Conservation (phyloP, 2,888 invertebrate species). For the Parapristionchus giblindavisi region DNA sequence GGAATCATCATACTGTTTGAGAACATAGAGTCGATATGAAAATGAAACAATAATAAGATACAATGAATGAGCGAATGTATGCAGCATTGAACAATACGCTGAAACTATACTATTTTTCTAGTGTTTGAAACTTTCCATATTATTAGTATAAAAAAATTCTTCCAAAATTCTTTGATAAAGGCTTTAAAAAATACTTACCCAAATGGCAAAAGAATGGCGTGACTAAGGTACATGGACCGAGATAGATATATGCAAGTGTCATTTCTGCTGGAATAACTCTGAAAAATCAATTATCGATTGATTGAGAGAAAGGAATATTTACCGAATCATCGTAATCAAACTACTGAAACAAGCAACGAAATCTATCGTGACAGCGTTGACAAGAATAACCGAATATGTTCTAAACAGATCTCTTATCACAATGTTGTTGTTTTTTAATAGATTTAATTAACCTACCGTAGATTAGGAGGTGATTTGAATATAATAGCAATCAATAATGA, state of each 20-base stretch:
- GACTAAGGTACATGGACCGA: conserved; percentile 11
- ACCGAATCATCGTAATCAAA: conserved; percentile 10
- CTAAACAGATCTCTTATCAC: too few species aligned
- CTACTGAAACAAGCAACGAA: conserved; percentile 13
- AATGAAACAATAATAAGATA: conserved; percentile 33
- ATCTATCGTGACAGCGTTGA: conserved; percentile 23
- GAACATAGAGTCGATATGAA: conserved; percentile 19
- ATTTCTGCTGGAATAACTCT: conserved; percentile 24
- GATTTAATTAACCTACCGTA: too few species aligned
- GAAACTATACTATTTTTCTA: background rate
- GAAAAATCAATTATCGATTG: background rate
- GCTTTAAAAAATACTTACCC: too few species aligned
- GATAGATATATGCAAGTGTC: conserved; percentile 19
- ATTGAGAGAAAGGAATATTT: background rate
- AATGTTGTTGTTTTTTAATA: too few species aligned
- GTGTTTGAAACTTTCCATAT: too few species aligned
- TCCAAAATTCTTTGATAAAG: too few species aligned
- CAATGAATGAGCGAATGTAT: conserved; percentile 26
- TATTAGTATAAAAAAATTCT: too few species aligned
- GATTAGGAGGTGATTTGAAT: conserved; percentile 2
- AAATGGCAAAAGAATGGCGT: conserved; percentile 13
- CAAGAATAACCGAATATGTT: conserved; percentile 21
- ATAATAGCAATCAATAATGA: background rate
- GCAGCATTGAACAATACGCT: conserved; percentile 20
- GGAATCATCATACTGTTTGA: background rate